Conservation (phyloP, 2,888 invertebrate species). For the Nipponacmea schrenckii region DNA sequence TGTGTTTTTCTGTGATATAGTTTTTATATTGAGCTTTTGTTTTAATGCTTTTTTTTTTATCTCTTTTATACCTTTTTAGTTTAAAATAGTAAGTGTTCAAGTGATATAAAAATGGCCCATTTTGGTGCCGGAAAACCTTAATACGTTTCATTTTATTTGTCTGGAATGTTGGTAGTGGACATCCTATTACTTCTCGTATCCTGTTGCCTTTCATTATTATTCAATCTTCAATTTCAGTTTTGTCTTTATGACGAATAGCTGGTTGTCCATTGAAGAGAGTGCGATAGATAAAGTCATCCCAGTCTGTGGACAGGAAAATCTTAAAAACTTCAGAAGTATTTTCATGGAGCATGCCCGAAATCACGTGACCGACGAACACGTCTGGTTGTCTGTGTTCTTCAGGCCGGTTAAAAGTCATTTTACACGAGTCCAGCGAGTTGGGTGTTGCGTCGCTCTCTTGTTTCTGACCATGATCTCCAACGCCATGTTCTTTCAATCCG, state of each 20-base stretch:
- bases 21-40: too few species aligned
- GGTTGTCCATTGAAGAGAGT: conserved; percentile 42
- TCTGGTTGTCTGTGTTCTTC: conserved; percentile 45
- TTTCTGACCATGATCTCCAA: conserved; percentile 46
- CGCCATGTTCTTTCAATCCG: conserved; percentile 41
- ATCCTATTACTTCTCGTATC: too few species aligned
- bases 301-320: conserved; percentile 38
- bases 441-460: conserved; percentile 38
- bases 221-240: conserved; percentile 26
- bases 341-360: conserved; percentile 41
- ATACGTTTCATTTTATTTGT: too few species aligned
- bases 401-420: conserved; percentile 42
- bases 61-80: too few species aligned
- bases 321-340: conserved; percentile 40
- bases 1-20: too few species aligned
- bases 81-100: too few species aligned
- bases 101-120: too few species aligned
- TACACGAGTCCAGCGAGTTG: conserved; percentile 39
- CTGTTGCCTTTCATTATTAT: too few species aligned
- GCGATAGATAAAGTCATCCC: conserved; percentile 39
- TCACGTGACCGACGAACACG: conserved; percentile 42
- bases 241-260: conserved; percentile 39
- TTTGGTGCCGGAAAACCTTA: too few species aligned
- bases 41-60: too few species aligned
- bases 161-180: too few species aligned